Base-by-base conservation (phyloP, 2,113 vertebrate species). In the Chroicocephalus ridibundus region DNA sequence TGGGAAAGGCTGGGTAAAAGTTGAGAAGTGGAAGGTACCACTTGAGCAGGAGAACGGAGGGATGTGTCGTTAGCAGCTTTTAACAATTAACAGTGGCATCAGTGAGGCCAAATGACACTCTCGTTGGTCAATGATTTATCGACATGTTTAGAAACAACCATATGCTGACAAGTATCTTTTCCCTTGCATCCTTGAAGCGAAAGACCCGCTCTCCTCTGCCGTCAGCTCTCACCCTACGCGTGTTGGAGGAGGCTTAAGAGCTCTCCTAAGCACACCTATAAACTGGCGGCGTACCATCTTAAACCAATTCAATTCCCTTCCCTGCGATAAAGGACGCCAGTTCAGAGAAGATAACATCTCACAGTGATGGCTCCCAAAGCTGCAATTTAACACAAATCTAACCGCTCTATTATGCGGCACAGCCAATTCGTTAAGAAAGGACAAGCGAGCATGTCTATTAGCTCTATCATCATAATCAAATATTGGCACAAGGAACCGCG, bases 241-340 rank as follows among this genome's bases (percentile, higher is more conserved):
- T 11, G 42, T 21, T 92, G 91, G 91, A 96, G 75, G 65, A 90
- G 66, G 82, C 85, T 78, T 72, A 57, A 95, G 74, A 91, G 94
- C 92, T 79, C 94, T 96, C 90, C 72, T 46, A 84, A 96, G 97
- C 96, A 94, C 84, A 90, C 94, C 89, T 91, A 64, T 93, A 93
- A 97, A 93, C 75, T 58, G 83, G 38, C 69, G 86, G 71, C 12
- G 54, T 84, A 34, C 97, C 95, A 76, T 93, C 93, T 90, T 54
- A 96, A 95, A 96, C 92, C 88, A 4, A 95, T 94, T 90, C 96
- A 96, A 96, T 97, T 97, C 96, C 97, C 96, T 96, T 88, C 79
- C 90, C 92, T 88, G 95, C 3, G n/a, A 95, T 97, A 96, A 97
- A 95, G 92, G 82, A 72, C 4, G 44, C 84, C 88, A 38, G 95